Conservation (phyloP, 37 sponge, comb jelly and placozoan species). For the Agelas oroides region DNA sequence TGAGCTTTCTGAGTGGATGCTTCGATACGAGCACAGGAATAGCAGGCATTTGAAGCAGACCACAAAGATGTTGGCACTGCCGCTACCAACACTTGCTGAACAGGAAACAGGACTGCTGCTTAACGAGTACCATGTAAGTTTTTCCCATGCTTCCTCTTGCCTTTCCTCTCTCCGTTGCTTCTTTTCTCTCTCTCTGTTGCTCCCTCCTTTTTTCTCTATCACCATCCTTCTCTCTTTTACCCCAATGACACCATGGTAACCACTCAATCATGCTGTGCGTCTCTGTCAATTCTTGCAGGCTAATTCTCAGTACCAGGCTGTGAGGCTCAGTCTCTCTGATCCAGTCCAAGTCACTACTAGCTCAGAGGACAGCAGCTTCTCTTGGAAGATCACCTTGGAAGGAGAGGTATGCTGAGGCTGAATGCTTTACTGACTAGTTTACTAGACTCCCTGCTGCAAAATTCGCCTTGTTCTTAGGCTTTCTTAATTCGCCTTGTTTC, state of each 20-base stretch:
- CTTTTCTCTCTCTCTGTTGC: not conserved
- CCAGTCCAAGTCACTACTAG: not conserved
- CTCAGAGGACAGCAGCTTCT: not conserved
- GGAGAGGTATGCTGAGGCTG: no score
- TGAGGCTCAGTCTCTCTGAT: conserved; percentile 3
- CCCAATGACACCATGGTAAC: not conserved
- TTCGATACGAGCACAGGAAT: conserved; percentile 29
- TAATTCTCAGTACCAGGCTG: not conserved
- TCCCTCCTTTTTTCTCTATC: not conserved
- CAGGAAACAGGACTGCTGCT: not conserved
- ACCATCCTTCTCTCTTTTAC: not conserved
- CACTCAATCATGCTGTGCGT: not conserved
- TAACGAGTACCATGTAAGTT: not conserved
- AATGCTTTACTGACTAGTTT: no score
- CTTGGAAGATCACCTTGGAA: not conserved
- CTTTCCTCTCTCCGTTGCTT: not conserved
- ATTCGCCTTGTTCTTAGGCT: no score
- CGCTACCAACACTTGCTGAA: not conserved
- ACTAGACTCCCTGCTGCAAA: no score
- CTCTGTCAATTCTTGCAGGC: not conserved
- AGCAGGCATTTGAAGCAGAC: not conserved
- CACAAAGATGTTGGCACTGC: not conserved
- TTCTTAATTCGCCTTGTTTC: no score
- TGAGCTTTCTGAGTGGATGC: conserved; percentile 45
- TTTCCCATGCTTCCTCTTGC: not conserved